These are phyloP conservation scores for Malachius bipustulatus DNA, from an alignment of 2,888 invertebrate species.

Conservation along the genomic window DNA sequence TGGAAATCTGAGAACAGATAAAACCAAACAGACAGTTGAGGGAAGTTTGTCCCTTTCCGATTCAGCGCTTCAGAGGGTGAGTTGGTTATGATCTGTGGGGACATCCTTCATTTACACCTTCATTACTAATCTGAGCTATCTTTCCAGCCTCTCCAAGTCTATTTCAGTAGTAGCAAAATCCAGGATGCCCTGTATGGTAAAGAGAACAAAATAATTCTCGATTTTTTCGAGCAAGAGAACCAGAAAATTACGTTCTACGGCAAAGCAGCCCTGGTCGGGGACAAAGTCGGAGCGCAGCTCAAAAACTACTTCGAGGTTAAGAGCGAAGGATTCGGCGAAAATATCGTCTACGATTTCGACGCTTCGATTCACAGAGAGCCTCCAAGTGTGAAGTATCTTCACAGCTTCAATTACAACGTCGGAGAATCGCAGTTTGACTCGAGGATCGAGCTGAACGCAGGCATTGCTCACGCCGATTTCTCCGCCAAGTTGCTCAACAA, in stretches of 20 bases:
- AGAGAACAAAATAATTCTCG: conserved; percentile 43
- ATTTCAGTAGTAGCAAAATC: no score
- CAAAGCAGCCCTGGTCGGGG: conserved; percentile 23
- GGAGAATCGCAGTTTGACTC: conserved; percentile 25
- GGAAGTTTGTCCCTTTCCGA: conserved; percentile 54
- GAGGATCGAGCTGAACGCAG: conserved; percentile 17
- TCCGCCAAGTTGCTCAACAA: conserved; percentile 42
- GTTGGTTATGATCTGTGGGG: no score
- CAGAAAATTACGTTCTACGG: conserved; percentile 41
- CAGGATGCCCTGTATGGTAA: no score
- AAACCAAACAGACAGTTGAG: conserved; percentile 41
- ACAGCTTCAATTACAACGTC: conserved; percentile 19
- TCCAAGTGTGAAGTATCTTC: conserved; percentile 17
- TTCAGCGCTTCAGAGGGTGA: conserved; percentile 52
- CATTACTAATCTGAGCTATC: no score
- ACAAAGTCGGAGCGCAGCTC: conserved; percentile 14
- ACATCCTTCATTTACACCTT: no score
- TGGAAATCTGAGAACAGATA: conserved; percentile 41
- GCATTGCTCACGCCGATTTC: conserved; percentile 42
- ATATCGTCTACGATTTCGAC: no score
- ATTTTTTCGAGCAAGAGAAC: conserved; percentile 46
- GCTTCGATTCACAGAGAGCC: no score
- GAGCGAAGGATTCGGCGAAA: no score
- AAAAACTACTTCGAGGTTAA: conserved; percentile 34
- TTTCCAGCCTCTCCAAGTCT: no score